Base-by-base conservation (phyloP, 1,140 invertebrate species). In the Drosophila ogumai region DNA sequence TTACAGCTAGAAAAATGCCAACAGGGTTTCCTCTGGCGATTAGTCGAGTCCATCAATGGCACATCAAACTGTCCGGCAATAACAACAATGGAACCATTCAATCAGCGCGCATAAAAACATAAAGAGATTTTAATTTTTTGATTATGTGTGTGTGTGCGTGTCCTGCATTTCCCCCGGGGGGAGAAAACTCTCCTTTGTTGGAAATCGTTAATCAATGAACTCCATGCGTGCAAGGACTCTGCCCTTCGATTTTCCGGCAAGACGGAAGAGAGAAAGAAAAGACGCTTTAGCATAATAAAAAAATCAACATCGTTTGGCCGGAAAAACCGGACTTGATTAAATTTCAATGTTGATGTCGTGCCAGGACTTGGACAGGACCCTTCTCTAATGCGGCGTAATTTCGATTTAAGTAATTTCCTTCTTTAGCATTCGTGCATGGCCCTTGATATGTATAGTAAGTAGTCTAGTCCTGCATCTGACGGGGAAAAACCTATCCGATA, bases 91-190 rank as follows among this genome's bases (percentile, higher is more conserved):
- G 90, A 90, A 85, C 82, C 90, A 91, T 91, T 91, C 90, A 91
- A 91, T 91, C 90, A 91, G 81, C 85, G 85, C 43, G 80, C 75
- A 86, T 84, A 82, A 86, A 82, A 78, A 90, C 74, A 91, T 91
- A 91, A 91, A 91, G 90, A 91, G 90, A 91, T 91, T 91, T 91
- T 91, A 91, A 91, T 91, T 91, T 91, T 91, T 91, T 91, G 90
- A 91, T 91, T 91, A 86, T 91, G 76, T 63, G 55, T 32, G 55
- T 79, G 64, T 60, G 61, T 79, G 63, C 46, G 50, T 77, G 73
- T 44, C 64, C 73, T 50, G 80, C 74, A 59, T 66, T 73, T 49
- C 8, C 72, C 82, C 58, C 36, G 50, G 50, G 59, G 59, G 72
- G 64, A 17, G 31, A 65, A 82, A 72, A 28, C 64, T 68, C 65